Conservation (phyloP, 2,113 vertebrate genomes). For the Tonatia bakeri region DNA sequence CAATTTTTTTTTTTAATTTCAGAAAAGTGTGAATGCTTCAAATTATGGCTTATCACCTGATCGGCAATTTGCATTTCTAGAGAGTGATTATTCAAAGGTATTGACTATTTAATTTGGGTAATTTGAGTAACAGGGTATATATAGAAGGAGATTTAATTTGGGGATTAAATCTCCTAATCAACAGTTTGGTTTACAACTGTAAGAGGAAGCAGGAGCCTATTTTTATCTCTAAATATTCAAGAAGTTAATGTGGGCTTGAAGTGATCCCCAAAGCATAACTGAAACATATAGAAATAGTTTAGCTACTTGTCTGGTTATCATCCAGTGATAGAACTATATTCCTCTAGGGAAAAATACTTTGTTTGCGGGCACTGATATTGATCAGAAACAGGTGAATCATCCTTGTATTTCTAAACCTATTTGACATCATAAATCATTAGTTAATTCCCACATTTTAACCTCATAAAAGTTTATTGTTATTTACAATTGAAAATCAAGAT, state of each 20-base stretch:
- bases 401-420: not conserved
- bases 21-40: conserved; percentile 91
- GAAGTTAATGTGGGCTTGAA: not conserved
- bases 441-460: not conserved
- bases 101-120: conserved; percentile 36
- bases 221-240: conserved; percentile 19
- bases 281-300: not conserved
- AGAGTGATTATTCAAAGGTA: conserved; percentile 97
- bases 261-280: not conserved
- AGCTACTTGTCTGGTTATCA: not conserved
- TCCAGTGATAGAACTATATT: not conserved
- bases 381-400: not conserved
- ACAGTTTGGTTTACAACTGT: not conserved
- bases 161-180: conserved; percentile 1
- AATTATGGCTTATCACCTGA: conserved; percentile 90
- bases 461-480: not conserved
- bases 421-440: not conserved
- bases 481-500: not conserved
- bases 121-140: too few relatives aligned
- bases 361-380: not conserved
- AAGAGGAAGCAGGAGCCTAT: not conserved
- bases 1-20: conserved; percentile 70
- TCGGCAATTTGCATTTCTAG: conserved; percentile 87
- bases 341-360: not conserved
- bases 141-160: too few relatives aligned